These are phyloP conservation scores for Trichopria drosophilae DNA, from an alignment of 2,888 invertebrate species.

Conservation along the genomic window DNA sequence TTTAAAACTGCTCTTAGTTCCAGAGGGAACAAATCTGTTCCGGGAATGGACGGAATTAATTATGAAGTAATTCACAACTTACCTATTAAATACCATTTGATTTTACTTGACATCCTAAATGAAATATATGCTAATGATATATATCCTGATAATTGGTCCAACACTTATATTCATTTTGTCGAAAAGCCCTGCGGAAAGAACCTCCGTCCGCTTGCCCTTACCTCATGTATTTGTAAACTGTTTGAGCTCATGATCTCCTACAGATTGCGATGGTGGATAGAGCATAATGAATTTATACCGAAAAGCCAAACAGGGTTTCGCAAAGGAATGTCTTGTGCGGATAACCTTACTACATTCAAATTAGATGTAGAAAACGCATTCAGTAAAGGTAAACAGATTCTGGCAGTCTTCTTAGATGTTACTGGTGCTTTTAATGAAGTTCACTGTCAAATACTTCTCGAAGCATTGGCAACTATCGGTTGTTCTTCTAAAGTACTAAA, in stretches of 20 bases:
- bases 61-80: too few species aligned
- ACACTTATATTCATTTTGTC: not conserved
- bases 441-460: conserved; percentile 21
- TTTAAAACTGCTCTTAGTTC: conserved; percentile 19
- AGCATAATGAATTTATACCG: not conserved
- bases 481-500: conserved; percentile 15
- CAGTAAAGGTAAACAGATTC: not conserved
- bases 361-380: not conserved
- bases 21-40: too few species aligned
- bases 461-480: conserved; percentile 12
- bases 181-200: not conserved
- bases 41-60: too few species aligned
- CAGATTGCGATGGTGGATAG: conserved; percentile 12
- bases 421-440: conserved; percentile 16
- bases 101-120: conserved; percentile 6
- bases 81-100: too few species aligned
- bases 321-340: not conserved
- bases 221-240: conserved; percentile 1
- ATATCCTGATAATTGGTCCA: not conserved
- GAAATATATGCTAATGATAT: not conserved
- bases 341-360: not conserved
- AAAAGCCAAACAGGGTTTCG: not conserved
- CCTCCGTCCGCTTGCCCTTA: not conserved
- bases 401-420: not conserved
- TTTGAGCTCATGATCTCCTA: conserved; percentile 1